Evolutionary conservation across 2,888 invertebrate species (phyloP).

Genomic region (Galerucella nymphaeae): DNA sequence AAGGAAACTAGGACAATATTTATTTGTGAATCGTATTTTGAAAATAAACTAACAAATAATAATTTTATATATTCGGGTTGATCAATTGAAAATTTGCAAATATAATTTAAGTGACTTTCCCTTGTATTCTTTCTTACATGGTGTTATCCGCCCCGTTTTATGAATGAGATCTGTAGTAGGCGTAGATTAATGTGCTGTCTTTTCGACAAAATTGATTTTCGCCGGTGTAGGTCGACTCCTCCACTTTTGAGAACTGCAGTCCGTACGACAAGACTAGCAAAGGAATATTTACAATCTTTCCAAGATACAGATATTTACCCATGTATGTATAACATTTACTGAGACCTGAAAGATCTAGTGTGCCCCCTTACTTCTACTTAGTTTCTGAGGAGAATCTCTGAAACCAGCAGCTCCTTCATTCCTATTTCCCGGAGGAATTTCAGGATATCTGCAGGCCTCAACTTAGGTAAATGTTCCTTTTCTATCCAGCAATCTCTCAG

Average conservation of each 20-base stretch:
- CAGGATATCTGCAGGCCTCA: too few relatives aligned
- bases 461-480: too few relatives aligned
- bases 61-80: background rate
- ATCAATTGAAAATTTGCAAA: background rate
- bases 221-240: background rate
- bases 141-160: background rate
- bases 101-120: too few relatives aligned
- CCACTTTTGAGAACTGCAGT: slow-evolving; percentile 12
- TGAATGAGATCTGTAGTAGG: slow-evolving; percentile 4
- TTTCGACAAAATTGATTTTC: slow-evolving; percentile 19
- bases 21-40: slow-evolving; percentile 17
- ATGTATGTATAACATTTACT: too few relatives aligned
- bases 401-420: too few relatives aligned
- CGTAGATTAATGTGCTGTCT: slow-evolving; percentile 2
- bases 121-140: background rate
- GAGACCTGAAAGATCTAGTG: too few relatives aligned
- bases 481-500: too few relatives aligned
- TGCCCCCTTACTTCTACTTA: too few relatives aligned
- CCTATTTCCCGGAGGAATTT: too few relatives aligned
- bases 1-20: slow-evolving; percentile 25
- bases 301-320: too few relatives aligned
- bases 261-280: background rate
- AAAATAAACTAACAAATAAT: slow-evolving; percentile 20
- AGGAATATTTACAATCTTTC: background rate
- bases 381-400: too few relatives aligned